These are phyloP conservation scores for Pipistrellus pygmaeus DNA, from an alignment of 2,797 vertebrate genomes.

Conservation along the genomic window DNA sequence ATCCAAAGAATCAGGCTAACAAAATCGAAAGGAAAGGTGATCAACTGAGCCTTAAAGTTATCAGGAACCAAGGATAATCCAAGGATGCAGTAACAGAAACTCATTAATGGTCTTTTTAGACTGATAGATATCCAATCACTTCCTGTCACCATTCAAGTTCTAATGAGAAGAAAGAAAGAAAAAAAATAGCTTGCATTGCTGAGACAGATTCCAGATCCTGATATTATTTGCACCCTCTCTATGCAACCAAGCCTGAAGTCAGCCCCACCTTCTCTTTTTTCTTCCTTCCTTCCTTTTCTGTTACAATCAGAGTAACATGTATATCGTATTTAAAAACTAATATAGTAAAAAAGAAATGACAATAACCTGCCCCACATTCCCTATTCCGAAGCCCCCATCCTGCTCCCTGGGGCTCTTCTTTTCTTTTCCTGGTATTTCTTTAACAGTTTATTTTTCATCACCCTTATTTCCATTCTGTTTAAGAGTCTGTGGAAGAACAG, in stretches of 20 bases:
- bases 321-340: background rate
- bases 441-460: background rate
- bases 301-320: background rate
- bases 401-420: background rate
- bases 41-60: background rate
- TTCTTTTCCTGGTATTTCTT: background rate
- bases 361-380: too few species aligned
- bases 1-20: background rate
- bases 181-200: background rate
- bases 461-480: background rate
- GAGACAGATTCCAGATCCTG: background rate
- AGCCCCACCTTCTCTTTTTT: background rate
- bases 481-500: background rate
- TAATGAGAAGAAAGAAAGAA: background rate
- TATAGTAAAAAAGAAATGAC: background rate
- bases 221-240: background rate
- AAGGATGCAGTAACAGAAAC: background rate
- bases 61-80: background rate
- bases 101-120: background rate
- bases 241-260: background rate
- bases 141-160: background rate
- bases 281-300: background rate
- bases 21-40: background rate
- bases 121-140: background rate
- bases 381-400: background rate